Conservation (phyloP, 1,140 invertebrate species). For the Caerostris darwini region DNA sequence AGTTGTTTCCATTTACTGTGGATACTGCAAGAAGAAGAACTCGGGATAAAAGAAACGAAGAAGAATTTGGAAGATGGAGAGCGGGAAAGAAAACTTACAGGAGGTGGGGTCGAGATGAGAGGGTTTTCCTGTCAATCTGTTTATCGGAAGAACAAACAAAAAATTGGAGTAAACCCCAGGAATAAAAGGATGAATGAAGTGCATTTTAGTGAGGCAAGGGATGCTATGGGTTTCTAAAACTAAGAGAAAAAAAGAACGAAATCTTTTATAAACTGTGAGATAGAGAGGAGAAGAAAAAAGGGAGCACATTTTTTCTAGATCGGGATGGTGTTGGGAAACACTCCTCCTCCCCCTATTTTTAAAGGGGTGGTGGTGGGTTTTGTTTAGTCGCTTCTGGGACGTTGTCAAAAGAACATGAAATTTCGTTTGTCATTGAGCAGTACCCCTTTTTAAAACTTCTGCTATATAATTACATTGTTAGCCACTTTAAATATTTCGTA, state of each 20-base stretch:
- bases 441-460: background rate
- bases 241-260: background rate
- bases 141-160: conserved; percentile 42
- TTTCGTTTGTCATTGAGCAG: conserved; percentile 6
- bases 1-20: no score
- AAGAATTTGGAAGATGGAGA: background rate
- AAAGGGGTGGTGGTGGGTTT: conserved; percentile 20
- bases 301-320: no score
- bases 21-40: conserved; percentile 2
- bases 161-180: conserved; percentile 1
- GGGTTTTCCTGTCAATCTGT: conserved; percentile 49
- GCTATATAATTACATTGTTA: background rate
- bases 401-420: conserved; percentile 21
- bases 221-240: conserved; percentile 27
- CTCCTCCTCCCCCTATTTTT: background rate
- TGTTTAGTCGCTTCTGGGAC: conserved; percentile 20
- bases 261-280: conserved; percentile 26
- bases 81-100: conserved; percentile 30
- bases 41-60: background rate
- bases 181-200: conserved; percentile 33
- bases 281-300: background rate
- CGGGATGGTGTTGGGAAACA: background rate
- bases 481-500: background rate
- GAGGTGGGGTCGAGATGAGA: conserved; percentile 16
- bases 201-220: conserved; percentile 34